Evolutionary conservation across 2,113 vertebrate genomes (phyloP), one percentile per base, ranked within the genome.

Genomic region (Acrocephalus kingi): DNA sequence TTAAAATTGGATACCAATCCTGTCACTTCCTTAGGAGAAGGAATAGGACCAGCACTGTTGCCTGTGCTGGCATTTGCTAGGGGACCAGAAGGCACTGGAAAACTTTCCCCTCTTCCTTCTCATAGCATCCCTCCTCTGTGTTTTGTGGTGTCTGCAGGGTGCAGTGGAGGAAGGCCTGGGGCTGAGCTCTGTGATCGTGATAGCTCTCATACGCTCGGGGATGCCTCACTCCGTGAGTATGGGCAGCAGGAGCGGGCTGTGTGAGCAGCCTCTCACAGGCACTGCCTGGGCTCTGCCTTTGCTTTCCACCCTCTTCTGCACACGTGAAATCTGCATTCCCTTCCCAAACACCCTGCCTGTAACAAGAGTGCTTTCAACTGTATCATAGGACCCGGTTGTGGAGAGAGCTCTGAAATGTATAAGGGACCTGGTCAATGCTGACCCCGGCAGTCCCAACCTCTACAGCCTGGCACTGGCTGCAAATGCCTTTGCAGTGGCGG

Each of bases 381-480:
- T 62, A 28, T 71, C 72, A 48, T 41, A 98, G 97, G 91, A 97
- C 48, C 91, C 96, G 28, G 67, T 97, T 20, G 93, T 98, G 41
- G 73, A 24, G 74, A 97, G 93, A 80, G 97, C 95, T 61, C 72
- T 98, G 80, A 96, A 79, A 62, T 98, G 97, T 45, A 90, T 98
- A 72, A 94, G 83, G 66, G 95, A 95, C 12, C 33, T 86, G 39
- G 73, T 94, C 31, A 80, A 85, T 28, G 69, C 87, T 78, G 94
- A 95, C 15, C 30, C 35, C 24, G 64, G 37, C 16, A 71, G 58
- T 31, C 88, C 78, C 81, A 93, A 84, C 13, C 90, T 97, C 80
- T 98, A 98, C 56, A 96, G 96, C 85, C 95, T 97, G 89, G 97
- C 97, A 13, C 92, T 98, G 41, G 62, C 97, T 13, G 97, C 96